Evolutionary conservation across 2,797 vertebrate species (phyloP).

Genomic region (Dromococcyx pavoninus): DNA sequence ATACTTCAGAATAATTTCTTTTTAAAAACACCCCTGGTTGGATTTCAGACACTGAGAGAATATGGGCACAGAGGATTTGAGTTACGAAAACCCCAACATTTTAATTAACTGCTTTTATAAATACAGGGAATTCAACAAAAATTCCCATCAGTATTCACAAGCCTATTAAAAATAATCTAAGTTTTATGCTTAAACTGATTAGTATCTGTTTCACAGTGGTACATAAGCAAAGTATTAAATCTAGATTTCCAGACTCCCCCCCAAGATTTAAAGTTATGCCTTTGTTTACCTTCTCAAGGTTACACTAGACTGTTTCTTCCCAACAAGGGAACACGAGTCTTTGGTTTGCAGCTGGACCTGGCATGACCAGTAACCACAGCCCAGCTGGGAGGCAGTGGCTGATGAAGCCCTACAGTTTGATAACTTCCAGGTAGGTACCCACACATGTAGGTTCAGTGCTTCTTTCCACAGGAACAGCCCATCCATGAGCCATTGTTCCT

Average conservation of each 20-base stretch:
- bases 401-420: background rate
- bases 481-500: fast-evolving
- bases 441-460: background rate
- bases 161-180: conserved; percentile 24
- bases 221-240: background rate
- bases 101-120: conserved; percentile 65
- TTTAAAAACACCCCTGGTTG: conserved; percentile 9
- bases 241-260: background rate
- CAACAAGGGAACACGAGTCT: background rate
- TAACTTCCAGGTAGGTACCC: background rate
- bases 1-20: conserved; percentile 27
- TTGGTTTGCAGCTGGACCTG: background rate
- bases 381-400: background rate
- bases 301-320: background rate
- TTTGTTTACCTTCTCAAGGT: background rate
- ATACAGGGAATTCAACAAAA: conserved; percentile 20
- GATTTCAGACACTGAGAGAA: conserved; percentile 22
- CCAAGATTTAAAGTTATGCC: background rate
- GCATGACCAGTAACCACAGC: background rate
- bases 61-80: background rate
- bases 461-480: background rate
- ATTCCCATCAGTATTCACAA: conserved; percentile 32
- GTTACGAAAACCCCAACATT: conserved; percentile 18
- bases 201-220: background rate
- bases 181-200: background rate